These are phyloP conservation scores for Rhinolophus ferrumequinum DNA, from an alignment of 2,113 vertebrate genomes.

Conservation along the genomic window DNA sequence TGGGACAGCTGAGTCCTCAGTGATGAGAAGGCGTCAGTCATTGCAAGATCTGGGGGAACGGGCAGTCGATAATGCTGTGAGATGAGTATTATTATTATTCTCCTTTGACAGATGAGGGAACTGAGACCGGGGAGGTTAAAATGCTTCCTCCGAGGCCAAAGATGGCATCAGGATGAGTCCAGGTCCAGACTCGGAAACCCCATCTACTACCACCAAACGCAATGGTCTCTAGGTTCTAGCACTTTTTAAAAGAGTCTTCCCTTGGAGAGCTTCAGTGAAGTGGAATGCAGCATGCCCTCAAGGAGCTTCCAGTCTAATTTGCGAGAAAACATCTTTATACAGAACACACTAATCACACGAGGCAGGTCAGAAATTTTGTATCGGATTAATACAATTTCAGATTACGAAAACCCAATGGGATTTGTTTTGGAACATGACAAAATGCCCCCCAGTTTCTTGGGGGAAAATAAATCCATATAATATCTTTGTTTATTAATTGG, in stretches of 20 bases:
- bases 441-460: not conserved
- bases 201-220: not conserved
- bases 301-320: not conserved
- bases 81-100: not conserved
- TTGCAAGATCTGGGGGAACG: not conserved
- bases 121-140: not conserved
- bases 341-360: not conserved
- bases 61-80: not conserved
- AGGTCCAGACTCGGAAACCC: not conserved
- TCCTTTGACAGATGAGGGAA: not conserved
- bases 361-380: not conserved
- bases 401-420: not conserved
- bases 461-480: not conserved
- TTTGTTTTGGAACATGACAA: conserved; percentile 3
- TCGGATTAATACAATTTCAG: not conserved
- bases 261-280: not conserved
- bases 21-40: not conserved
- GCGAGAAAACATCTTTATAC: not conserved
- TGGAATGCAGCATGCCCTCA: not conserved
- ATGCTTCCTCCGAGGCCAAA: not conserved
- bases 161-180: not conserved
- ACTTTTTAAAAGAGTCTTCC: not conserved
- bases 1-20: not conserved
- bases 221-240: not conserved
- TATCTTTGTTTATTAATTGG: not conserved